Evolutionary conservation across 2,113 vertebrate species (phyloP), one percentile per base, ranked within the genome.

Genomic region (Protomyctophum bolini): DNA sequence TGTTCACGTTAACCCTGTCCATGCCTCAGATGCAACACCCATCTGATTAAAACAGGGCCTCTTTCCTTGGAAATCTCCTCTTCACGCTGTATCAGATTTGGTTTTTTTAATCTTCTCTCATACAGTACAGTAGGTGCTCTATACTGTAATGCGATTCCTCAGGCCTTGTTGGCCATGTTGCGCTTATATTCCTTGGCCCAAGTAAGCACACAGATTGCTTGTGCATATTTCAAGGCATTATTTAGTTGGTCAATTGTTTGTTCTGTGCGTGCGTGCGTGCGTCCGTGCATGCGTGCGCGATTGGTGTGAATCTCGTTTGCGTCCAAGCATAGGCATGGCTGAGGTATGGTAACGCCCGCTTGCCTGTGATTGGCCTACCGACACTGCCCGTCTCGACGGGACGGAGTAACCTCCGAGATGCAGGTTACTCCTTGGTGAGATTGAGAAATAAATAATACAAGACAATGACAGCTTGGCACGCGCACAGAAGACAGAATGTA

Each of bases 41-140:
- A 48, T 74, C 80, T 85, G 79, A 84, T 87, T 82, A 83, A 80
- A 75, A 45, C 66, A 70, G 63, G 33, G 86, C 76, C 64, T 51
- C 63, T 64, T 88, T 83, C 84, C 75, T 76, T 66, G 33, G 68
- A 61, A 80, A 81, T 77, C 66, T 86, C 67, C 70, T 87, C 71
- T 73, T 85, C 65, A 72, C 69, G 75, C 68, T 58, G 50, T 75
- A 68, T 77, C 72, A 69, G 51, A 73, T 75, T 72, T 70, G 45
- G 10, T 7, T 60, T 72, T 73, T 71, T 52, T 61, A 70, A 57
- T 54, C 50, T 54, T 55, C 61, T 76, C 64, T 14, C 70, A n/a
- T 68, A 49, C 14, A 21, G 21, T 21, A 21, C 21, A 21, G 21
- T 21, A 21, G 21, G 21, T 21, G 15, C 75, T 62, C 64, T 69